Percentiles rank a stretch among this genome's conserved stretches.
Conservation (phyloP, 2,888 invertebrate genomes). For the Caenorhabditis sp. region DNA sequence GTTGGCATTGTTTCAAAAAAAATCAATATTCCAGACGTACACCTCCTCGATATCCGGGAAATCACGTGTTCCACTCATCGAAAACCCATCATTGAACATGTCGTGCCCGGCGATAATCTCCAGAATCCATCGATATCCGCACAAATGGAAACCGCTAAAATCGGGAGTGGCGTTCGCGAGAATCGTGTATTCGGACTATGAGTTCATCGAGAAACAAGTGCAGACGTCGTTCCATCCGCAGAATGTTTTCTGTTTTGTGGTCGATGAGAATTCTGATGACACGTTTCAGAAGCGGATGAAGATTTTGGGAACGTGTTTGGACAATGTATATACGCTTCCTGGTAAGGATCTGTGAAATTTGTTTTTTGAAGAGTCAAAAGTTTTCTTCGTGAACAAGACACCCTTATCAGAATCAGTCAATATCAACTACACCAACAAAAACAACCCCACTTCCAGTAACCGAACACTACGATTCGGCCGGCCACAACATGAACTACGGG, state of each 20-base stretch:
- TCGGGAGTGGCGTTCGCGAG: constrained; percentile 49
- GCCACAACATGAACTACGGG: constrained; percentile 53
- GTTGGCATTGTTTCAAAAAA: not conserved
- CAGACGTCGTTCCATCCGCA: constrained; percentile 41
- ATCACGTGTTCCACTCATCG: not conserved
- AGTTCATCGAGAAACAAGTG: constrained; percentile 57
- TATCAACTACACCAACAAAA: no score
- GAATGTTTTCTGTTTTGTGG: constrained; percentile 50
- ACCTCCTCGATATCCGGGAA: not conserved
- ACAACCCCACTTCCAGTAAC: constrained; percentile 30
- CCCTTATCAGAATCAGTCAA: no score
- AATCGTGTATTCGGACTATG: constrained; percentile 48
- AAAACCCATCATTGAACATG: constrained; percentile 7
- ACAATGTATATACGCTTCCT: constrained; percentile 31
- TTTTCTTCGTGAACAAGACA: no score
- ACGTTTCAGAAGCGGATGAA: constrained; percentile 30
- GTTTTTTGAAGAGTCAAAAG: not conserved
- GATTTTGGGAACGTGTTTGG: constrained; percentile 27
- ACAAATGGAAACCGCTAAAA: not conserved
- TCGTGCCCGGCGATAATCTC: constrained; percentile 7
- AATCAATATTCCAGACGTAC: constrained; percentile 1
- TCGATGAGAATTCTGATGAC: constrained; percentile 30
- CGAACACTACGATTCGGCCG: constrained; percentile 27
- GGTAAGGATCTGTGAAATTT: constrained; percentile 16
- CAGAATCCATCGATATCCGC: not conserved